Base-by-base conservation (phyloP, 2,113 vertebrate species). In the Anarhynchus alexandrinus region DNA sequence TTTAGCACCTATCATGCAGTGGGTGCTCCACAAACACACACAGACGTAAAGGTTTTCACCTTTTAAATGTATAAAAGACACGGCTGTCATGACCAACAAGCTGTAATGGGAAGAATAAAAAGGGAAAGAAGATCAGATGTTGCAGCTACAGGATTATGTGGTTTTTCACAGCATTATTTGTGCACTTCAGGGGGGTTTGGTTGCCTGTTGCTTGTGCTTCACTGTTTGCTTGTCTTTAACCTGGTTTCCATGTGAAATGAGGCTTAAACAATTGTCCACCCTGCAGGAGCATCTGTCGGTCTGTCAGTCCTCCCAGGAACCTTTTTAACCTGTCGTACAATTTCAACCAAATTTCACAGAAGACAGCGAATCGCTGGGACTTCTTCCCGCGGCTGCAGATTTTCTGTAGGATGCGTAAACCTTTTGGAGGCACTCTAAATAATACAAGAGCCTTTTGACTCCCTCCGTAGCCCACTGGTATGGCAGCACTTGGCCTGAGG, bases 221-320 rank as follows among this genome's bases (percentile, higher is more conserved):
- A 17, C 64, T 1, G 1, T 78, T 59, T 91, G 26, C 22, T 82
- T 82, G 69, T 69, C 49, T 90, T 92, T 54, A 73, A 66, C 73
- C 88, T 66, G 78, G 30, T 66, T 92, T 81, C 82, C 74, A 42
- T 54, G 85, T 81, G 86, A 93, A 84, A 94, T 47, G 91, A 96
- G 78, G 82, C 89, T 90, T 69, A 54, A 90, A 81, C 64, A 64
- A 84, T 69, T 12, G 64, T 55, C 62, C 0, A 0, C 72, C 62
- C 91, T 43, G 57, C 9, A 82, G 91, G 86, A 95, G 57, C 72
- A 86, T 89, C 95, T 91, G 88, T 71, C 4, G 11, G 88, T 78
- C 87, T 88, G 91, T 74, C 76, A 65, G 92, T 82, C 65, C 70
- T 82, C 79, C 62, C 92, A 92, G 89, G 65, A 82, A 90, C 34